Evolutionary conservation across 2,888 invertebrate species (phyloP).

Genomic region (Dastarcus helophoroides): DNA sequence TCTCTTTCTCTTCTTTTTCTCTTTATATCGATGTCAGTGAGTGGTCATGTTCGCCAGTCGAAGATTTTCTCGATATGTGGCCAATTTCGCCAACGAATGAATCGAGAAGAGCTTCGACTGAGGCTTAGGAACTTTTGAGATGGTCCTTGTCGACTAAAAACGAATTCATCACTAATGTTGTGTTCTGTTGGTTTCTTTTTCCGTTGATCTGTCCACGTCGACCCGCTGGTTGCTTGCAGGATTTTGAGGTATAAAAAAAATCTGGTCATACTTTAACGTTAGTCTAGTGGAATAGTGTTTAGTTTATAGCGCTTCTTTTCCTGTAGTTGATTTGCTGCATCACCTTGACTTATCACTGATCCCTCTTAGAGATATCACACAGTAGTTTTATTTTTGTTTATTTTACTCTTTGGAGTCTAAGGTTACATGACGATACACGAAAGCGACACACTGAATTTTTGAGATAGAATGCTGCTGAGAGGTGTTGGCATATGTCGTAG

Average conservation of each 20-base stretch:
- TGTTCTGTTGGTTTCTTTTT: constrained; percentile 45
- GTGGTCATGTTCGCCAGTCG: constrained; percentile 32
- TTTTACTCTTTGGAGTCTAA: constrained; percentile 5
- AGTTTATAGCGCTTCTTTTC: constrained; percentile 38
- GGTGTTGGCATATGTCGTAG: constrained; percentile 22
- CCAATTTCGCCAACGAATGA: constrained; percentile 1
- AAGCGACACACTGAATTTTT: constrained; percentile 10
- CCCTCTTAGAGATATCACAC: constrained; percentile 5
- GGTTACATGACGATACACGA: constrained; percentile 2
- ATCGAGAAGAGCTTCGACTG: constrained; percentile 27
- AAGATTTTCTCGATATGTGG: constrained; percentile 2
- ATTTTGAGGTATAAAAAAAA: constrained; percentile 66
- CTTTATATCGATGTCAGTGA: constrained; percentile 31
- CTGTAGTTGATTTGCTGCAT: constrained; percentile 33
- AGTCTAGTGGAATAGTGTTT: constrained; percentile 36
- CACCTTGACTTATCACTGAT: constrained; percentile 4
- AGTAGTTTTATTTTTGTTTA: constrained; percentile 7
- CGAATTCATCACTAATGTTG: constrained; percentile 46
- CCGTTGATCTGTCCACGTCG: constrained; percentile 43
- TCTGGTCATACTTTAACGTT: constrained; percentile 37
- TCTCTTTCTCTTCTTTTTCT: constrained; percentile 21
- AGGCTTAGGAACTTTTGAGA: constrained; percentile 82
- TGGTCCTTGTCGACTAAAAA: constrained; percentile 61
- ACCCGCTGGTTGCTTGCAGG: constrained; percentile 50
- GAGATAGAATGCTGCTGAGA: constrained; percentile 15